Base-by-base conservation (phyloP, 2,797 vertebrate genomes). In the Sciurus carolinensis region DNA sequence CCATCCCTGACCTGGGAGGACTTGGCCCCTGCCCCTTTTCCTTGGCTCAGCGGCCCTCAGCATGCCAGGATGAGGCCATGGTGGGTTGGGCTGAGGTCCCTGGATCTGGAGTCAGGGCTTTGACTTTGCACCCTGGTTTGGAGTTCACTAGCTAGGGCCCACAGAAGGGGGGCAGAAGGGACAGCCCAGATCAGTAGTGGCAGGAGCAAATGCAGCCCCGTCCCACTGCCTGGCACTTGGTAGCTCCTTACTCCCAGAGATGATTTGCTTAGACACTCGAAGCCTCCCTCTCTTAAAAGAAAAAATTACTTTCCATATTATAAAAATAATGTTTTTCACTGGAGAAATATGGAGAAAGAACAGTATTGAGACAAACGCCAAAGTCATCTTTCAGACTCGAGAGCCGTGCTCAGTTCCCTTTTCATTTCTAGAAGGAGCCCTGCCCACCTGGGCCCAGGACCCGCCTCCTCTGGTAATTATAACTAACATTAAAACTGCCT, bases 401-500 rank as follows among this genome's bases (percentile, higher is more conserved):
- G 47, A 81, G 33, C 36, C 6, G 50, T 52, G 39, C 59, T 10
- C 3, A 26, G 24, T 42, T 7, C 28, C 30, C 62, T 9, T n/a
- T 42, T 64, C 62, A 13, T n/a, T 80, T 72, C 69, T 77, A 17
- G 83, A 80, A 33, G 36, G 20, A 79, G 80, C 57, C 62, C 91
- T 3, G 9, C 86, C 92, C 67, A 75, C 86, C 76, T 15, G 14
- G 44, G 62, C 91, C 30, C 33, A 36, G 44, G 84, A 44, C 59
- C 85, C 50, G 15, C 93, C 97, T 83, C 90, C 22, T 64, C 92
- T 91, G 52, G 97, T 97, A 98, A 94, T 97, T 98, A 88, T 52
- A 95, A 62, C 94, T 95, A 95, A 95, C 95, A 91, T 98, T 98
- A 98, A 97, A 98, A 96, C 95, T 93, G 94, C 96, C 96, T 96